These are phyloP conservation scores for Pachypeltis micranthus DNA, from an alignment of 1,140 invertebrate genomes.

Conservation along the genomic window DNA sequence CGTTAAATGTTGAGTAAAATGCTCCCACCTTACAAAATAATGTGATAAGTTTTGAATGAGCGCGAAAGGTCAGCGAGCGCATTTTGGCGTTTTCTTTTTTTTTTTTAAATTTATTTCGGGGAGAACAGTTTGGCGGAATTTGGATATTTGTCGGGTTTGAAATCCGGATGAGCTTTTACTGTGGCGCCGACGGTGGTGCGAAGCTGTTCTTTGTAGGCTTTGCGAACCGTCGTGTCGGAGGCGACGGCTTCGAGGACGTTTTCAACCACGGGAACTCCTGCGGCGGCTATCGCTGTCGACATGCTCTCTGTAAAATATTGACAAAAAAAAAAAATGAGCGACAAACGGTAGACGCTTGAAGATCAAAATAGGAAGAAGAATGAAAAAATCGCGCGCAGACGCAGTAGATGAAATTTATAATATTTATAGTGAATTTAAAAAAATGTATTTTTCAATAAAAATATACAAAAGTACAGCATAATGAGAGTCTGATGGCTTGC, in stretches of 20 bases:
- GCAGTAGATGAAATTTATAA: too few relatives aligned
- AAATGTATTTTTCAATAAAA: too few relatives aligned
- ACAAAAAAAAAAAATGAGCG: background rate
- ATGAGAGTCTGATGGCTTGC: too few relatives aligned
- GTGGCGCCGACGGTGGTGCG: slow-evolving; percentile 18
- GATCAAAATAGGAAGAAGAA: background rate
- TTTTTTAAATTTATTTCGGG: slow-evolving; percentile 14
- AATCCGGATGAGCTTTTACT: slow-evolving; percentile 27
- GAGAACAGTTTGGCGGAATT: slow-evolving; percentile 28
- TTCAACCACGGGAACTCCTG: slow-evolving; percentile 22
- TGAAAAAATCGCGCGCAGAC: too few relatives aligned
- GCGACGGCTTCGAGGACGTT: slow-evolving; percentile 22
- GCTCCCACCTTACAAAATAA: too few relatives aligned
- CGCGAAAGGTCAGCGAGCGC: too few relatives aligned
- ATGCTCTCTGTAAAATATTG: slow-evolving; percentile 25
- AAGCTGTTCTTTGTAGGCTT: slow-evolving; percentile 25
- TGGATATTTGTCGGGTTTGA: slow-evolving; percentile 27
- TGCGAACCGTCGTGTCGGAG: slow-evolving; percentile 20
- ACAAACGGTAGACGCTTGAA: background rate
- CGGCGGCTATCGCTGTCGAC: slow-evolving; percentile 25
- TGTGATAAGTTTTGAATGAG: too few relatives aligned
- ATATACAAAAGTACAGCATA: too few relatives aligned
- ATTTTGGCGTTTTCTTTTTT: too few relatives aligned
- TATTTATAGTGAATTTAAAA: too few relatives aligned
- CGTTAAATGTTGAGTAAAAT: too few relatives aligned